Conservation (phyloP, 2,888 invertebrate genomes). For the Gisinianus flammeolus region DNA sequence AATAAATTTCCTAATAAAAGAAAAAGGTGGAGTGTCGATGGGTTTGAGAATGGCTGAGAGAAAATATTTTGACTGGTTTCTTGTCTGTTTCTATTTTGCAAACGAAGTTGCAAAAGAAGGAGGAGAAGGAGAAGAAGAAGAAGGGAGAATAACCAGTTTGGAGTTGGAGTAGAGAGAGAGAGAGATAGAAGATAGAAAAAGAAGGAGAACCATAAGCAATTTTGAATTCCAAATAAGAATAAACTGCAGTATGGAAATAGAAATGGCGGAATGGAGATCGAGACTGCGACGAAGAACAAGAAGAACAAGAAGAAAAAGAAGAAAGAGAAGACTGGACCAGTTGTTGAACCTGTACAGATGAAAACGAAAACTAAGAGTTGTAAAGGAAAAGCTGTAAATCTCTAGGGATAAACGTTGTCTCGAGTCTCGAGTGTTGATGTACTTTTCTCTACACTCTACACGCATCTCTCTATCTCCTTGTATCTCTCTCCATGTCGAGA, state of each 20-base stretch:
- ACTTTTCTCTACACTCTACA: too few relatives aligned
- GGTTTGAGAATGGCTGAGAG: too few relatives aligned
- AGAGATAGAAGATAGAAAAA: neutral
- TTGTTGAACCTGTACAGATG: conserved; percentile 4
- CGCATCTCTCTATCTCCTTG: too few relatives aligned
- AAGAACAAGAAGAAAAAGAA: neutral
- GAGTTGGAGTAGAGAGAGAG: too few relatives aligned
- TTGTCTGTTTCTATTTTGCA: neutral
- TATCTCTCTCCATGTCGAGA: too few relatives aligned
- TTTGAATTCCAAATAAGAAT: too few relatives aligned
- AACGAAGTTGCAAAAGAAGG: neutral
- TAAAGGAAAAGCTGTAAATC: conserved; percentile 22
- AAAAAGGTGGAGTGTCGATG: too few relatives aligned
- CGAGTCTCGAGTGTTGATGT: conserved; percentile 34
- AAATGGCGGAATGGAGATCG: neutral
- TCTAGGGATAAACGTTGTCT: conserved; percentile 33
- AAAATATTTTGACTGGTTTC: neutral
- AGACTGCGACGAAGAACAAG: neutral
- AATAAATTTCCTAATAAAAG: neutral
- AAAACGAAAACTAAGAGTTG: conserved; percentile 27
- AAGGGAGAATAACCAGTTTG: too few relatives aligned
- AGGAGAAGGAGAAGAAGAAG: neutral
- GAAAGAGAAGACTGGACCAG: neutral
- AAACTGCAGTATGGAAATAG: too few relatives aligned
- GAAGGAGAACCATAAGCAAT: neutral